Conservation (phyloP, 2,113 vertebrate genomes). For the Ptyas mucosa region DNA sequence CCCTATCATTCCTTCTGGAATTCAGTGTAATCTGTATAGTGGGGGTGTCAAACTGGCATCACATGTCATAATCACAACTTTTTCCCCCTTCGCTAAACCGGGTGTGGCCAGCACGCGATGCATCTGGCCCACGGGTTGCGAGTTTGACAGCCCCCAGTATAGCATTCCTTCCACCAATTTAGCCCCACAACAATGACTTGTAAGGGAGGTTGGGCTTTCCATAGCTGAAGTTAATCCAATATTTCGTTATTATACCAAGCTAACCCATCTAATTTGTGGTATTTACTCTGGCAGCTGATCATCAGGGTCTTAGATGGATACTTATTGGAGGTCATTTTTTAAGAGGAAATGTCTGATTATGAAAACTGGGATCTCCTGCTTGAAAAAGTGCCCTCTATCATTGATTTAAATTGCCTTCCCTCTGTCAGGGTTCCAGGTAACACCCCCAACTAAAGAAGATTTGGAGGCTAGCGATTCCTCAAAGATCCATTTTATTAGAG, state of each 20-base stretch:
- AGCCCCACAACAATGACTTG: background rate
- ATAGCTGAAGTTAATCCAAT: background rate
- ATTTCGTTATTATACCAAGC: background rate
- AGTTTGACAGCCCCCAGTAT: background rate
- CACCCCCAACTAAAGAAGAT: too few relatives aligned
- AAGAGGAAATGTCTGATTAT: background rate
- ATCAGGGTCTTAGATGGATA: background rate
- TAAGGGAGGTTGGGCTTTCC: background rate
- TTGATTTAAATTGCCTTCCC: background rate
- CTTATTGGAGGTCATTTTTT: background rate
- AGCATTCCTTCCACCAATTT: background rate
- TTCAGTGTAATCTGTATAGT: background rate
- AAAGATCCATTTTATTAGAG: too few relatives aligned
- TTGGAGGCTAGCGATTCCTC: too few relatives aligned
- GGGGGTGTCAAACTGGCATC: too few relatives aligned
- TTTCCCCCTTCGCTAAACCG: too few relatives aligned
- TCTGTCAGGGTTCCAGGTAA: too few relatives aligned
- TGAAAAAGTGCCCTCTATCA: background rate
- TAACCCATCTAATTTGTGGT: background rate
- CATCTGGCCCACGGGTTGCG: fast-evolving
- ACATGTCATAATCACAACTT: too few relatives aligned
- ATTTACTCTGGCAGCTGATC: background rate
- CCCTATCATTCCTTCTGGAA: background rate
- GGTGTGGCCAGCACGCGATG: fast-evolving
- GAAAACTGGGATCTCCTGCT: background rate